Evolutionary conservation across 2,888 invertebrate genomes (phyloP).

Genomic region (Clivina fossor): DNA sequence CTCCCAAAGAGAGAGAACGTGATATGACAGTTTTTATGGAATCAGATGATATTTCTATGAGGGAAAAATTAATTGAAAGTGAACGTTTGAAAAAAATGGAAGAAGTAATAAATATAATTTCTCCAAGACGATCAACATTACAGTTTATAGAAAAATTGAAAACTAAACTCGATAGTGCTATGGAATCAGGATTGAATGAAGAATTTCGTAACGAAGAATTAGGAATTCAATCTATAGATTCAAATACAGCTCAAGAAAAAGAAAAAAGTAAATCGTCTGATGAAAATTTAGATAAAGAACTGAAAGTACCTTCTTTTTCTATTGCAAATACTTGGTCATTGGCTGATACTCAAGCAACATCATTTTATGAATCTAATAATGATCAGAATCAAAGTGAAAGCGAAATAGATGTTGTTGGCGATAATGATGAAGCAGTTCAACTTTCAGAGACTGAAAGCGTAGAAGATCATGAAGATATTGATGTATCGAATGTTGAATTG

Average conservation of each 20-base stretch:
- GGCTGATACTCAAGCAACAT: too few species aligned
- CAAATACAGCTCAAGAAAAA: too few species aligned
- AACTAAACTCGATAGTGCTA: conserved; percentile 16
- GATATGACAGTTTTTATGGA: conserved; percentile 47
- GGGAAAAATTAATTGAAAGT: conserved; percentile 54
- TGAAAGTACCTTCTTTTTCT: too few species aligned
- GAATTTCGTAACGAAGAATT: neutral
- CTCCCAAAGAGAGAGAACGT: conserved; percentile 35
- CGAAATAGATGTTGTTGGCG: conserved; percentile 47
- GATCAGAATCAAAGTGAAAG: conserved; percentile 46
- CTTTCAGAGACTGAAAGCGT: conserved; percentile 1
- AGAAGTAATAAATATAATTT: conserved; percentile 51
- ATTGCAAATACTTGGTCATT: too few species aligned
- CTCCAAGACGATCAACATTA: conserved; percentile 44
- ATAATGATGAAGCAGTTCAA: conserved; percentile 34
- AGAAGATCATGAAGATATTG: conserved; percentile 13
- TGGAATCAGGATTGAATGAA: neutral
- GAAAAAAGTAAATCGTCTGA: neutral
- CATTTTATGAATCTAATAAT: too few species aligned
- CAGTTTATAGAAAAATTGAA: conserved; percentile 47
- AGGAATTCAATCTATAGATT: too few species aligned
- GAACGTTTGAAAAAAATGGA: conserved; percentile 53
- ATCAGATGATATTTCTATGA: conserved; percentile 50
- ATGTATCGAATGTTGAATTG: conserved; percentile 26
- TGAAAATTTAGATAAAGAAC: conserved; percentile 15